These are phyloP conservation scores for Lampropteryx suffumata DNA, from an alignment of 2,888 invertebrate genomes.

Conservation along the genomic window DNA sequence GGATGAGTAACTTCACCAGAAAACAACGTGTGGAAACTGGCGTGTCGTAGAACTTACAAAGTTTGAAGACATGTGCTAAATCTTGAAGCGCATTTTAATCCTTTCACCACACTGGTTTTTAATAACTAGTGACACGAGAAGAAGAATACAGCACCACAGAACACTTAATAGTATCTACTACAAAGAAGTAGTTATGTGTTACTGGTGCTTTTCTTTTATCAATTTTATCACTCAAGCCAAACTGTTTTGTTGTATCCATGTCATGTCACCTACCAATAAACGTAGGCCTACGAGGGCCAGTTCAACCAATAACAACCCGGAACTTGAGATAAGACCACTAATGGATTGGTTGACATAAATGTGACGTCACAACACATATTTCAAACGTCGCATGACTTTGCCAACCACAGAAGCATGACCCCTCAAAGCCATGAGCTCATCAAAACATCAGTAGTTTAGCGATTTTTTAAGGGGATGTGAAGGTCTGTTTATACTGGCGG, in stretches of 20 bases:
- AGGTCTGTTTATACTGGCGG: constrained; percentile 54
- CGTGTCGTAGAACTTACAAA: too few relatives aligned
- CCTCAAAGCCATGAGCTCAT: constrained; percentile 4
- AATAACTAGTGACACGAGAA: too few relatives aligned
- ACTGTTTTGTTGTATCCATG: constrained; percentile 37
- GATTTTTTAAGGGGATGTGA: constrained; percentile 14
- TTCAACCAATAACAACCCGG: constrained; percentile 71
- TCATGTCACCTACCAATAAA: constrained; percentile 67
- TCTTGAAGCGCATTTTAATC: too few relatives aligned
- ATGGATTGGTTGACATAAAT: constrained; percentile 82
- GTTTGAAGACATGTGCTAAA: too few relatives aligned
- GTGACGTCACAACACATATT: constrained; percentile 81
- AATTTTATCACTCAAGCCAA: background rate
- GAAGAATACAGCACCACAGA: too few relatives aligned
- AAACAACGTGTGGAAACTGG: too few relatives aligned
- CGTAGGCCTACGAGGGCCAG: constrained; percentile 47
- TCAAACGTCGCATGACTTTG: constrained; percentile 71
- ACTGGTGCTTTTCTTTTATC: background rate
- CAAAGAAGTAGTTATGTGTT: too few relatives aligned
- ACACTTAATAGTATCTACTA: too few relatives aligned
- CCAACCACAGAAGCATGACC: constrained; percentile 47
- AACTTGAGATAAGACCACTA: constrained; percentile 78
- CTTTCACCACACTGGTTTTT: too few relatives aligned
- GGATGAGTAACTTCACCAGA: too few relatives aligned
- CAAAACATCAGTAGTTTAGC: background rate